phyloP scores from a whole-genome alignment of 2,888 invertebrate genomes.

The Nudaria mundana region DNA sequence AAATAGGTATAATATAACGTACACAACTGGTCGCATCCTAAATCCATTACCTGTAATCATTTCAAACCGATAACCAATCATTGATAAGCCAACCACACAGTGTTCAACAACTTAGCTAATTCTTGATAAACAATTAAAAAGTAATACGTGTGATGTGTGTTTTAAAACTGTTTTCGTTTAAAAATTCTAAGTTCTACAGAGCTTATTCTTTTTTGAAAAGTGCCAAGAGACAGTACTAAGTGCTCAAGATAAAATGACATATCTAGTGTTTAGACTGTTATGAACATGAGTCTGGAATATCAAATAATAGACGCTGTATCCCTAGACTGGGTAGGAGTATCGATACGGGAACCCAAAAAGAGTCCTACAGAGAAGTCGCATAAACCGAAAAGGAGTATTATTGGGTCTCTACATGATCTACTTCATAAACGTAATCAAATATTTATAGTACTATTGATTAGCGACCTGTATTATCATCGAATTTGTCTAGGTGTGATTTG shows the following conservation, averaged over 20 bases:
- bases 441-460: neutral
- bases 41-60: slow-evolving; percentile 25
- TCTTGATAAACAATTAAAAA: neutral
- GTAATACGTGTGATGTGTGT: neutral
- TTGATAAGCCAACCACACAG: slow-evolving; percentile 24
- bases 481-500: no score
- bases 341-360: slow-evolving; percentile 36
- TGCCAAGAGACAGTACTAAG: neutral
- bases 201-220: no score
- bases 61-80: slow-evolving; percentile 26
- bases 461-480: no score
- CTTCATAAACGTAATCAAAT: slow-evolving; percentile 40
- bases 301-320: slow-evolving; percentile 32
- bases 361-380: slow-evolving; percentile 53
- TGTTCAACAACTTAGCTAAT: slow-evolving; percentile 15
- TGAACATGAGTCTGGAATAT: slow-evolving; percentile 24
- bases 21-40: slow-evolving; percentile 13
- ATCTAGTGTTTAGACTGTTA: neutral
- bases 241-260: neutral
- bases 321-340: slow-evolving; percentile 15
- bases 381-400: slow-evolving; percentile 48
- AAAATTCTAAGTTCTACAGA: no score
- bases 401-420: slow-evolving; percentile 53
- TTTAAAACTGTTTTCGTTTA: slow-evolving; percentile 1
- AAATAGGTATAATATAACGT: slow-evolving; percentile 12